These are phyloP conservation scores for Hypothenemus hampei DNA, from an alignment of 1,140 invertebrate species.

Conservation along the genomic window DNA sequence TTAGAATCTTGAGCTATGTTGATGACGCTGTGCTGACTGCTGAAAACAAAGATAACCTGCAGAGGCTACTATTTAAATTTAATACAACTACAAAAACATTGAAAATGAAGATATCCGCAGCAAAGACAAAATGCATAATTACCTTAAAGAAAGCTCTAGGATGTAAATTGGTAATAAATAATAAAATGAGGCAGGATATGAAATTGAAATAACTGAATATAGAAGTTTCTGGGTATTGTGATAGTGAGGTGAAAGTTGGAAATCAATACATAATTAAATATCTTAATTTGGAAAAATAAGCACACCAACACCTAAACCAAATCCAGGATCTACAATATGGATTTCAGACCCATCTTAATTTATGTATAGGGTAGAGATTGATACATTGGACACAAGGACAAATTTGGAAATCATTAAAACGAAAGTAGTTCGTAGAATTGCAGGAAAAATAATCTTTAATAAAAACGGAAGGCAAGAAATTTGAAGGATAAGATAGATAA, in stretches of 20 bases:
- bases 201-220: background rate
- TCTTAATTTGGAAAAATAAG: no score
- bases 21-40: constrained; percentile 1
- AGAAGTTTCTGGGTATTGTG: background rate
- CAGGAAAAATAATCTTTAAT: background rate
- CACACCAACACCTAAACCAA: background rate
- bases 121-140: constrained; percentile 1
- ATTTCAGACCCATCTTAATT: background rate
- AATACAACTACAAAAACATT: background rate
- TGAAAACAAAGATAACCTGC: background rate
- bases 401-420: background rate
- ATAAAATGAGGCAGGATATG: constrained; percentile 4
- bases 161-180: constrained; percentile 1
- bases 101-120: constrained; percentile 1
- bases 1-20: background rate
- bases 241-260: no score
- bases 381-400: background rate
- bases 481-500: background rate
- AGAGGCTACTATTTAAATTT: constrained; percentile 3
- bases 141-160: background rate
- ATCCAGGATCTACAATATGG: background rate
- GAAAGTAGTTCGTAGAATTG: background rate
- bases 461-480: background rate
- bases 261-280: no score
- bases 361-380: background rate